Evolutionary conservation across 2,888 invertebrate species (phyloP), one percentile per base, ranked within the genome.

Genomic region (Platycheirus albimanus): DNA sequence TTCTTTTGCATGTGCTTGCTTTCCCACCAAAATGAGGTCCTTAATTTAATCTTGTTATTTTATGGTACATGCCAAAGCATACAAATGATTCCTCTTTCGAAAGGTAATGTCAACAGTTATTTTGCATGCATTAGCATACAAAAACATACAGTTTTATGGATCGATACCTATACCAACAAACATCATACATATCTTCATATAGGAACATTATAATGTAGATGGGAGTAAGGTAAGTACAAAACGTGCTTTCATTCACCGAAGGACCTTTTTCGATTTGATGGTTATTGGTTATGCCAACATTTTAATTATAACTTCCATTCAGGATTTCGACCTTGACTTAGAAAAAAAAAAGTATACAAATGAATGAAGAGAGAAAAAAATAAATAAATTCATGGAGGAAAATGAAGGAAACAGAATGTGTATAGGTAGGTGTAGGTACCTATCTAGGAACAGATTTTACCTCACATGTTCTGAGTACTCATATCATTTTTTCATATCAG

Each of bases 241-340:
- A 41, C 38, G 38, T 41, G 38, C 13, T n/a, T 13, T 41, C 38
- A 41, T 41, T 13, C 24, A 47, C 20, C 69, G 15, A 36, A 19
- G 28, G 33, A 45, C 47, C 56, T 45, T 28, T 19, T 36, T 20
- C 17, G 0, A 30, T 33, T 10, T 20, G 54, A 54, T 30, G 45
- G 45, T 41, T 41, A 41, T 41, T 41, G 38, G 33, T 20, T 36
- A 54, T 47, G 45, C 20, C 36, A 56, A 56, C 69, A 41, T 69
- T 56, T 69, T 56, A 69, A 69, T 69, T 41, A 41, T 41, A 41
- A 41, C 13, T 41, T 41, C 13, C 33, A 69, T 58, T 56, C 47
- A 69, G 8, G 56, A 36, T 47, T 69, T 56, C n/a, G 56, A 20
- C 56, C 56, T 20, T 69, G 69, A 56, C 56, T 47, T 36, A 47